Conservation (phyloP, 1,140 invertebrate species). For the Diorhabda carinulata region DNA sequence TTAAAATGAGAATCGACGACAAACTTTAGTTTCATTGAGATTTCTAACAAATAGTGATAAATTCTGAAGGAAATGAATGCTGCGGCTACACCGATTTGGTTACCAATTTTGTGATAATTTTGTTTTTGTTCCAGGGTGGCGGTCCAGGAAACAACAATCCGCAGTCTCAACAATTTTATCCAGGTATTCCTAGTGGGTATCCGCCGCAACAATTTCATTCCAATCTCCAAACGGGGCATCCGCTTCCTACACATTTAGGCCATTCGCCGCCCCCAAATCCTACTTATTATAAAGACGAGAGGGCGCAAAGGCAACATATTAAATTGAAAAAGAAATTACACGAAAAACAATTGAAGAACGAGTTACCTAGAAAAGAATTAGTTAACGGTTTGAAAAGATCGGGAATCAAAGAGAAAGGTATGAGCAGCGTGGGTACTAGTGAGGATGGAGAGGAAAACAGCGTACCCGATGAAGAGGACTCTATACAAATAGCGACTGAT, state of each 20-base stretch:
- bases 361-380: constrained; percentile 50
- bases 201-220: constrained; percentile 60
- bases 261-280: constrained; percentile 52
- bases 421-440: constrained; percentile 59
- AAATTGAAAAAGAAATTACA: constrained; percentile 61
- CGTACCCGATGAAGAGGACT: constrained; percentile 66
- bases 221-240: constrained; percentile 47
- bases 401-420: constrained; percentile 50
- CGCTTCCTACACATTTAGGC: constrained; percentile 48
- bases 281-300: constrained; percentile 68
- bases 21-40: too few relatives aligned
- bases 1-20: too few relatives aligned
- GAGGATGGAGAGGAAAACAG: constrained; percentile 70
- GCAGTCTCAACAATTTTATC: constrained; percentile 58
- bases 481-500: constrained; percentile 60
- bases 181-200: constrained; percentile 52
- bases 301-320: constrained; percentile 68
- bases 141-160: constrained; percentile 61
- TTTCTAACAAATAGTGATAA: too few relatives aligned
- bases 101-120: background rate
- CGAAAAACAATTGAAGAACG: constrained; percentile 36
- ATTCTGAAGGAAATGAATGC: too few relatives aligned
- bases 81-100: background rate
- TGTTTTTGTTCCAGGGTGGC: constrained; percentile 47
- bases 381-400: constrained; percentile 51